Percentiles rank a stretch among this genome's conserved stretches.
phyloP scores from a whole-genome alignment of 2,113 vertebrate genomes.

The Piaya cayana region DNA sequence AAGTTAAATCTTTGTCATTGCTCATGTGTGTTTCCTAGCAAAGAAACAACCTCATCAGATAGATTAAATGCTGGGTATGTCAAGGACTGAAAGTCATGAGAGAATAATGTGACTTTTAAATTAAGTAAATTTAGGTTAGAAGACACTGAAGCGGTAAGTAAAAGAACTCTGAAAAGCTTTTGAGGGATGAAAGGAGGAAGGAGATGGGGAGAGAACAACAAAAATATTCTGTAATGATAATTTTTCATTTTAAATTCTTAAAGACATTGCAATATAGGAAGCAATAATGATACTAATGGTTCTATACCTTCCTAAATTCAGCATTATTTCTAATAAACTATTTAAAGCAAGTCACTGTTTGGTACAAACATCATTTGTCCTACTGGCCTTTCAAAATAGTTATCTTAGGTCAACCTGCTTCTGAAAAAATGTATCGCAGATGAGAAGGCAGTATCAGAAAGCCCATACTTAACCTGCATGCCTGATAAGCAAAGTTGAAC shows the following conservation, averaged over 20 bases:
- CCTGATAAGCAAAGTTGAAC: background rate
- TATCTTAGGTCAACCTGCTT: background rate
- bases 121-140: background rate
- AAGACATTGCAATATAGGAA: background rate
- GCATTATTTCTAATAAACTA: background rate
- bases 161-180: background rate
- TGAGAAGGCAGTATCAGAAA: background rate
- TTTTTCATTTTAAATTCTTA: background rate
- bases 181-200: background rate
- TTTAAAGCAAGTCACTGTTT: background rate
- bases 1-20: background rate
- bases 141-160: background rate
- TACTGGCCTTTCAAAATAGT: background rate
- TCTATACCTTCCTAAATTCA: background rate
- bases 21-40: background rate
- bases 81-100: background rate
- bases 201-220: background rate
- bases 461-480: background rate
- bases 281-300: background rate
- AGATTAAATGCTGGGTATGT: background rate
- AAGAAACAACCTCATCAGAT: background rate
- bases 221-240: background rate
- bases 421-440: background rate
- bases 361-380: background rate
- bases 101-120: background rate